Evolutionary conservation across 2,797 vertebrate genomes (phyloP).

Genomic region (Oophaga sylvatica): DNA sequence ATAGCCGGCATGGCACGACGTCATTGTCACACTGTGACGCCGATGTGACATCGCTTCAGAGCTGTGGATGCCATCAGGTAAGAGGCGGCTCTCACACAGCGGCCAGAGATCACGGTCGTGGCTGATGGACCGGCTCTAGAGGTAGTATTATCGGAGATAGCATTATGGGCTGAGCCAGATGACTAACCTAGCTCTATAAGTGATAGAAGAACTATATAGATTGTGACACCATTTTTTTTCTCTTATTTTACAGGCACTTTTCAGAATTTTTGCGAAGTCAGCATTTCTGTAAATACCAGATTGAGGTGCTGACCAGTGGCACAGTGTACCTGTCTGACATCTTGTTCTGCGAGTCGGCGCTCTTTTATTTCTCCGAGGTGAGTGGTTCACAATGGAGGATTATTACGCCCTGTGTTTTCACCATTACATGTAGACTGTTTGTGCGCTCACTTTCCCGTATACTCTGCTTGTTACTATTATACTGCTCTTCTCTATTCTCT

Average conservation of each 20-base stretch:
- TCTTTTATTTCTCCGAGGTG: conserved; percentile 99
- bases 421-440: neutral
- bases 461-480: neutral
- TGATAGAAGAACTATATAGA: neutral
- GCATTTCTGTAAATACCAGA: conserved; percentile 99
- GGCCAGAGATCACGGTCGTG: no score
- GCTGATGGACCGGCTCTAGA: no score
- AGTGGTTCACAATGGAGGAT: conserved; percentile 61
- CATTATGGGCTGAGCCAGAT: neutral
- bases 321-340: conserved; percentile 98
- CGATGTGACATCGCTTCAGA: no score
- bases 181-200: neutral
- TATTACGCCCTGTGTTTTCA: neutral
- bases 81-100: no score
- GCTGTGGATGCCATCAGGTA: no score
- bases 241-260: conserved; percentile 86
- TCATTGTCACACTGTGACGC: no score
- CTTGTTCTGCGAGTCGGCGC: conserved; percentile 96
- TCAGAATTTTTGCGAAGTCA: conserved; percentile 94
- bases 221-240: neutral
- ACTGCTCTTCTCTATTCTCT: neutral
- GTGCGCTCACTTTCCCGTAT: neutral
- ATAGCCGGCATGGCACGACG: no score
- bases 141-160: neutral
- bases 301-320: conserved; percentile 98